Evolutionary conservation across 2,888 invertebrate genomes (phyloP).

Genomic region (Sturmia bella): DNA sequence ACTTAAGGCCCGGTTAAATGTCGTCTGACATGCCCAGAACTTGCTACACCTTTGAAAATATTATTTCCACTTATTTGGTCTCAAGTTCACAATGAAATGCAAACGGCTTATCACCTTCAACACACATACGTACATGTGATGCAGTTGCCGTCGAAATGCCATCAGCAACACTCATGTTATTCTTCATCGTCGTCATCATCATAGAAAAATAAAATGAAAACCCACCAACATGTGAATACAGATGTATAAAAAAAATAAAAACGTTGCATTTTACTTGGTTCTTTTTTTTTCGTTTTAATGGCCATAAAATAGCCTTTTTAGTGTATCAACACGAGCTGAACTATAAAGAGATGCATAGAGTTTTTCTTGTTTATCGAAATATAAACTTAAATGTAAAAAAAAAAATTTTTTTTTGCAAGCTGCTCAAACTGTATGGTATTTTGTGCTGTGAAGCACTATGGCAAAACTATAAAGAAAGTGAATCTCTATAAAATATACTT

Average conservation of each 20-base stretch:
- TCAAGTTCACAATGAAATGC: slow-evolving; percentile 58
- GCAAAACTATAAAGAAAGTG: slow-evolving; percentile 49
- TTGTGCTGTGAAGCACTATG: background rate
- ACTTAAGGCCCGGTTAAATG: no score
- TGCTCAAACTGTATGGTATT: slow-evolving; percentile 27
- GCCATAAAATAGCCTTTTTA: slow-evolving; percentile 51
- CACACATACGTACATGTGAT: background rate
- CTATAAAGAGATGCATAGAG: background rate
- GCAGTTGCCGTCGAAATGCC: slow-evolving; percentile 2
- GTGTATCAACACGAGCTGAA: slow-evolving; percentile 26
- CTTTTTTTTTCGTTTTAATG: slow-evolving; percentile 33
- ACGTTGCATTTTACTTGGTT: slow-evolving; percentile 33
- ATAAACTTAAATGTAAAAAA: background rate
- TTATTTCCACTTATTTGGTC: slow-evolving; percentile 65
- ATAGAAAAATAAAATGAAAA: slow-evolving; percentile 27
- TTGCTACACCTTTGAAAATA: background rate
- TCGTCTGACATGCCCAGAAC: no score
- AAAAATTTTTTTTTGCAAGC: slow-evolving; percentile 18
- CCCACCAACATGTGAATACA: background rate
- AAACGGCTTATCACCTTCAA: background rate
- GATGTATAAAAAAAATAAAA: slow-evolving; percentile 22
- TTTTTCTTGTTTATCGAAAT: background rate
- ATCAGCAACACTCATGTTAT: background rate
- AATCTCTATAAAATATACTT: slow-evolving; percentile 55
- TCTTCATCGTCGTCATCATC: background rate